Evolutionary conservation across 2,797 vertebrate genomes (phyloP), one percentile per base, ranked within the genome.

Genomic region (Otolemur crassicaudatus): DNA sequence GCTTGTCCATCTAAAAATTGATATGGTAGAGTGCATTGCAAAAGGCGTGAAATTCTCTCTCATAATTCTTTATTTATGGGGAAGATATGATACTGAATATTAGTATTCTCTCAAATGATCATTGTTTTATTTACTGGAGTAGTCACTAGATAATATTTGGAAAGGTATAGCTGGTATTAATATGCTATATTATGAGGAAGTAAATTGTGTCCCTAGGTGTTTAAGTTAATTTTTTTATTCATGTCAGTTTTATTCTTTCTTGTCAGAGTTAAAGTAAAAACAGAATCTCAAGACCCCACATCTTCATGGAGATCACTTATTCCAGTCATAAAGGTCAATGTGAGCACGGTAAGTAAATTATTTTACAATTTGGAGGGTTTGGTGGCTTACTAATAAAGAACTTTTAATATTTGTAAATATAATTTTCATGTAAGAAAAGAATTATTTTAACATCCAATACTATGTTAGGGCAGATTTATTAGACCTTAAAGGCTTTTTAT

Each of bases 291-390:
- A 91, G 99, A 99, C 77, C 99, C 99, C 0, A 98, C 99, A 2
- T 99, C 99, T 31, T 99, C 99, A 0, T 99, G 99, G 99, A 99
- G 99, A 84, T 99, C 99, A 16, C 99, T 99, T 97, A 99, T 99
- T 97, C 99, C 99, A 1, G 99, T 99, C 94, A 99, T 99, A 98
- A 99, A 99, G 98, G 99, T 99, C 81, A 99, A 99, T 97, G 99
- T 99, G 98, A 99, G 99, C 98, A 99, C 99, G 2, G 99, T 99
- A 98, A 99, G 99, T 99, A 61, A 90, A 87, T 96, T 94, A 1
- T 69, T 40, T 60, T 53, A 9, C 1, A 77, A 3, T 87, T 82
- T 53, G 49, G 49, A 70, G 31, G 67, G 25, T 70, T 92, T 70
- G 14, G 3, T 69, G 53, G 6, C 40, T 63, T 94, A 93, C 31